Base-by-base conservation (phyloP, 2,113 vertebrate species). In the Anoplopoma fimbria region DNA sequence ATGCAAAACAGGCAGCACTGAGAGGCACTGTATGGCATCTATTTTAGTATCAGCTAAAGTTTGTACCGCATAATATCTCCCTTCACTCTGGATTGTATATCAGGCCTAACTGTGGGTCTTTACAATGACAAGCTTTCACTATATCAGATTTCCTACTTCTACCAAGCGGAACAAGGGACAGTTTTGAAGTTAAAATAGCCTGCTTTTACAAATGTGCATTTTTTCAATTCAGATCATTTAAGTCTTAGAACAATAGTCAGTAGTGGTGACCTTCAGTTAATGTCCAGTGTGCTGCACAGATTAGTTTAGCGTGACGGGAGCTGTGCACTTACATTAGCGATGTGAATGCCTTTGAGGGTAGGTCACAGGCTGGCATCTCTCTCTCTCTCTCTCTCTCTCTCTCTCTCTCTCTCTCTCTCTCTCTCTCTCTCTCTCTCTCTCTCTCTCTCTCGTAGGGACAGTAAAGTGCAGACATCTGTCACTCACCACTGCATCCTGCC, bases 11-110 rank as follows among this genome's bases (percentile, higher is more conserved):
- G n/a, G 33, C 64, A 67, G 21, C 64, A 62, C 31, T 60, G 75
- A 84, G 76, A 83, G 40, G 51, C 1, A 25, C 65, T 45, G 33
- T 49, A 72, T 81, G 29, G 19, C 47, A 27, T 82, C 33, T 82
- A 40, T 58, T 84, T 87, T 38, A 69, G 77, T 38, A 7, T 34
- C 51, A 0, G 7, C 60, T 63, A 40, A 86, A 84, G 81, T 86
- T 81, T 77, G 80, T 51, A 65, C 82, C 82, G 70, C 85, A 77
- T 84, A 82, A 82, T 83, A 69, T 81, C 62, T 77, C 65, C 82
- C 69, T 62, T 82, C 64, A 78, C 21, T 65, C 74, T 12, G 70
- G 21, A 73, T 79, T 86, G 80, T 69, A 61, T 64, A 62, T 62
- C 58, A 65, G 71, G 60, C 77, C 69, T 79, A 45, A 87, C 69